Evolutionary conservation across 2,113 vertebrate species (phyloP).

Genomic region (Gallinago media): DNA sequence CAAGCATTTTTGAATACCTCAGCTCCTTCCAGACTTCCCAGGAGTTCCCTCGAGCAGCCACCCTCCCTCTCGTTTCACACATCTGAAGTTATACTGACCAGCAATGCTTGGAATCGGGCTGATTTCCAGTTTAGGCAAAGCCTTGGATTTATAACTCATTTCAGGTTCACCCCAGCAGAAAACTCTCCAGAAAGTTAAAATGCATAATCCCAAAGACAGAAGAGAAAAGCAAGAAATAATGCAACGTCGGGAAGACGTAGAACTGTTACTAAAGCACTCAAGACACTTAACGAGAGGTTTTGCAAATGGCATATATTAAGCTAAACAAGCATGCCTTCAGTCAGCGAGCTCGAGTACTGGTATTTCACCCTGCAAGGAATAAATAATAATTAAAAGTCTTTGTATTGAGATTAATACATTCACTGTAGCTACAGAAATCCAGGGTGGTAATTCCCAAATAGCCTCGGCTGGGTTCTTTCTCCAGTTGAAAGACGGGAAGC

Average conservation of each 20-base stretch:
- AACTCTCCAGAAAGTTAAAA: background rate
- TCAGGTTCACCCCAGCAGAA: background rate
- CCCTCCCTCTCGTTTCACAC: background rate
- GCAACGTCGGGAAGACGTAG: background rate
- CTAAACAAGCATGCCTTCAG: background rate
- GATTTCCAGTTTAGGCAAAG: background rate
- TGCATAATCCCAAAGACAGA: background rate
- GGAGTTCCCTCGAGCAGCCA: background rate
- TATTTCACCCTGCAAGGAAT: background rate
- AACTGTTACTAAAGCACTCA: background rate
- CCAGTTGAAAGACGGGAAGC: background rate
- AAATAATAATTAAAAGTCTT: slow-evolving; percentile 10
- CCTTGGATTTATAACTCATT: background rate
- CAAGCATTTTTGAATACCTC: background rate
- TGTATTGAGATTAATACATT: background rate
- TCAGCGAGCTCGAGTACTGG: background rate
- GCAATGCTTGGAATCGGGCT: background rate
- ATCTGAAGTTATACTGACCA: background rate
- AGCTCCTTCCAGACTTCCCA: background rate
- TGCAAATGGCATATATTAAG: background rate
- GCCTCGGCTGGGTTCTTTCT: background rate
- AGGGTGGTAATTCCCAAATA: background rate
- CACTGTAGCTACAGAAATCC: background rate
- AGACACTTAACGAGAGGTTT: background rate
- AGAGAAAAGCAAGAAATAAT: background rate